phyloP scores from a whole-genome alignment of 2,888 invertebrate genomes.

The Caenorhabditis becei region DNA sequence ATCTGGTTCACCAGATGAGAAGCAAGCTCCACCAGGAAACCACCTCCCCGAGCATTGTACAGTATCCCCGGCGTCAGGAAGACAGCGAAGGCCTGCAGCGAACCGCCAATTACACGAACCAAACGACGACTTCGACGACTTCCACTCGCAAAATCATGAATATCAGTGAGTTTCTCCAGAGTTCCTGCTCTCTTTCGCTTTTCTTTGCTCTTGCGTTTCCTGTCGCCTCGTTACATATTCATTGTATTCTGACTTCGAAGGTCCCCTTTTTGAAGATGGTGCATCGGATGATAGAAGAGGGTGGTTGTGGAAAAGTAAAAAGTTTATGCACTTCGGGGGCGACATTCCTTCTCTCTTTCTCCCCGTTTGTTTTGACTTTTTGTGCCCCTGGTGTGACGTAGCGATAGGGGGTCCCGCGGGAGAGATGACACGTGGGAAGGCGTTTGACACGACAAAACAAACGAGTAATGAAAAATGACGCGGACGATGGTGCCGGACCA shows the following conservation, averaged over 20 bases:
- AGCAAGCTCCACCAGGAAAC: constrained; percentile 42
- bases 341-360: not conserved
- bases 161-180: constrained; percentile 58
- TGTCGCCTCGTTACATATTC: constrained; percentile 61
- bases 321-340: constrained; percentile 15
- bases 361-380: constrained; percentile 3
- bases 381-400: constrained; percentile 22
- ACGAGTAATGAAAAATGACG: constrained; percentile 46
- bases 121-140: constrained; percentile 46
- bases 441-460: constrained; percentile 27
- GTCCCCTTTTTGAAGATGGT: not conserved
- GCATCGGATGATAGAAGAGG: not conserved
- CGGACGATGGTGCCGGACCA: not conserved
- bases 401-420: constrained; percentile 30
- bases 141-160: constrained; percentile 62
- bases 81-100: constrained; percentile 14
- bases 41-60: constrained; percentile 46
- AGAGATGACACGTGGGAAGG: constrained; percentile 46
- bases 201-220: constrained; percentile 34
- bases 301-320: not conserved
- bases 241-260: constrained; percentile 49
- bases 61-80: constrained; percentile 48
- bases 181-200: not conserved
- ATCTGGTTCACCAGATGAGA: constrained; percentile 70
- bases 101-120: constrained; percentile 36